phyloP scores from a whole-genome alignment of 1,140 invertebrate species.

The Drosophila burlai region DNA sequence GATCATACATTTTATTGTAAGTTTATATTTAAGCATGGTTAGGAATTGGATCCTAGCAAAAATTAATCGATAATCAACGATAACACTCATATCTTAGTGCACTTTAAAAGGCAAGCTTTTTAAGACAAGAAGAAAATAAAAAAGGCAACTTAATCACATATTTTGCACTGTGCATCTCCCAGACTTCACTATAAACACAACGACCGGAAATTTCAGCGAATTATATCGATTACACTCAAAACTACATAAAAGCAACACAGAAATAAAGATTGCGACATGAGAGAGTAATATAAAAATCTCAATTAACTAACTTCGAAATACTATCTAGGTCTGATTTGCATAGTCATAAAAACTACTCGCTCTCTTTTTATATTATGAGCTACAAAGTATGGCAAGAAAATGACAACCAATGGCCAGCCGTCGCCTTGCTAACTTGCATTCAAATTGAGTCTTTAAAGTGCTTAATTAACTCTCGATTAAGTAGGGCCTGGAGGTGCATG shows the following conservation, averaged over 20 bases:
- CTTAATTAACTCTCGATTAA: constrained; percentile 48
- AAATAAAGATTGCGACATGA: not conserved
- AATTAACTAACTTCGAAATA: not conserved
- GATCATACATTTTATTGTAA: not conserved
- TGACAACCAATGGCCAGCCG: constrained; percentile 16
- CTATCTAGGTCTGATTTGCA: constrained; percentile 61
- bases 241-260: not conserved
- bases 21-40: not conserved
- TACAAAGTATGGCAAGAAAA: constrained; percentile 36
- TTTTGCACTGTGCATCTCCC: not conserved
- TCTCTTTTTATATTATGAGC: constrained; percentile 14
- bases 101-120: too few relatives aligned
- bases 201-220: constrained; percentile 2
- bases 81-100: too few relatives aligned
- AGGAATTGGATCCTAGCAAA: not conserved
- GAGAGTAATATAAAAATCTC: not conserved
- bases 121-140: too few relatives aligned
- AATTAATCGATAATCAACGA: too few relatives aligned
- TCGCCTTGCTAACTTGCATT: constrained; percentile 63
- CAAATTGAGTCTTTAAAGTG: constrained; percentile 71
- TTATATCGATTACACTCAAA: constrained; percentile 50
- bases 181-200: not conserved
- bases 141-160: not conserved
- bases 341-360: constrained; percentile 36
- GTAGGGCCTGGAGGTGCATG: constrained; percentile 21